Base-by-base conservation (phyloP, 1,140 invertebrate genomes). In the Zophobas morio region DNA sequence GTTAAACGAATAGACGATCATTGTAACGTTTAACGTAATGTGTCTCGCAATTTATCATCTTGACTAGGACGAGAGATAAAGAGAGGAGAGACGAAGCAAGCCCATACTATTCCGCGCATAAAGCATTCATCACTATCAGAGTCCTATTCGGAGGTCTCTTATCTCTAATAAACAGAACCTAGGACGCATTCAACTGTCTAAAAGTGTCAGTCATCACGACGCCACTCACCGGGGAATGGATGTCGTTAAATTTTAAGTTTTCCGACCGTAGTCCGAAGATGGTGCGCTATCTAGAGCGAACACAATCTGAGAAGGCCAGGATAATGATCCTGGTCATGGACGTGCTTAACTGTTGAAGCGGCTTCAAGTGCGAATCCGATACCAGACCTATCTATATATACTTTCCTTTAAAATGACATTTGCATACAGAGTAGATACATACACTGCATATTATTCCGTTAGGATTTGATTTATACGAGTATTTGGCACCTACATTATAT, bases 131-230 rank as follows among this genome's bases (percentile, higher is more conserved):
- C 60, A 66, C 60, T 66, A 66, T 66, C 60, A 42, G 39, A 66
- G 60, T 66, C 40, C 60, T 42, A 66, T 66, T 66, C 60, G 39
- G 37, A 66, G 60, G 60, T 66, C 60, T 66, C 60, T 66, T 66
- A 66, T 66, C 60, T 66, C 36, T 66, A 66, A 66, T 66, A 66
- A 66, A 66, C 60, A 66, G 60, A 66, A 66, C 60, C 60, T 66
- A 46, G 60, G 60, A 66, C 20, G 60, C 60, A 66, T 66, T 46
- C 60, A 66, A 42, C 37, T 66, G 60, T 66, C 60, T 66, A 66
- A 66, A 66, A 66, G 60, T 66, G 60, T 66, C 60, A 66, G 60
- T 66, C 60, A 66, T n/a, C 37, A 66, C 37, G 39, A 66, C 60
- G 60, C 6, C 60, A 66, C 60, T 66, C 60, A 39, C 60, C 60